Evolutionary conservation across 2,113 vertebrate species (phyloP), one percentile per base, ranked within the genome.

Genomic region (Vidua macroura): DNA sequence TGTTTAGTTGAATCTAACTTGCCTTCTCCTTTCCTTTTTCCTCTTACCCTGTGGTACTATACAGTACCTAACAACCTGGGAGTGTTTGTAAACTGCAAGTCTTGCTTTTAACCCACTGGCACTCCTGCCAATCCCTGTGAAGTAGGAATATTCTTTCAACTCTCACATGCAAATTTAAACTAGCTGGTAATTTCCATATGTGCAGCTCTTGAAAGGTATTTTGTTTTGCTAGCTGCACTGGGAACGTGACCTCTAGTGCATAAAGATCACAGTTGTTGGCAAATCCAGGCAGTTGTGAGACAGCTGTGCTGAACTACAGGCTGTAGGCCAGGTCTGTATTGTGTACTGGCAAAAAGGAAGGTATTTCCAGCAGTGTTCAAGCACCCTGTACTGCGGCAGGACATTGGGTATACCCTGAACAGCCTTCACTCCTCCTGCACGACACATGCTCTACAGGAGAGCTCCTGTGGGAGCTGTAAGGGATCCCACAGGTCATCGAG

Each of bases 401-500:
- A 31, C 27, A 39, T 21, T 1, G 15, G 37, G 11, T 75, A 39
- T 24, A 49, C 20, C 13, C n/a, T 63, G 46, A 87, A 10, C 13
- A 73, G 18, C 67, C 28, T 66, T 87, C 11, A 11, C 59, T 66
- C 7, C 28, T 88, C 85, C 66, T 92, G 14, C 8, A 1, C 80
- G 35, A 44, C 31, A 41, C 49, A 21, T 76, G 19, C 46, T 90
- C 69, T 53, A 3, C 10, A 55, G 52, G 24, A 39, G 28, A 63
- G 2, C 46, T 63, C 30, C 27, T 2, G 1, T 31, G 64, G 64
- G 60, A 44, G 17, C 28, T 85, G 12, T 22, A 51, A 58, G n/a
- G 51, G 28, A 80, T 80, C 63, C 14, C 3, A 3, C 25, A 23
- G 43, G 18, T 22, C n/a, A 11, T 31, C 0, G 0, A 91, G 43